Conservation (phyloP, 2,113 vertebrate genomes). For the Rhinogobius similis region DNA sequence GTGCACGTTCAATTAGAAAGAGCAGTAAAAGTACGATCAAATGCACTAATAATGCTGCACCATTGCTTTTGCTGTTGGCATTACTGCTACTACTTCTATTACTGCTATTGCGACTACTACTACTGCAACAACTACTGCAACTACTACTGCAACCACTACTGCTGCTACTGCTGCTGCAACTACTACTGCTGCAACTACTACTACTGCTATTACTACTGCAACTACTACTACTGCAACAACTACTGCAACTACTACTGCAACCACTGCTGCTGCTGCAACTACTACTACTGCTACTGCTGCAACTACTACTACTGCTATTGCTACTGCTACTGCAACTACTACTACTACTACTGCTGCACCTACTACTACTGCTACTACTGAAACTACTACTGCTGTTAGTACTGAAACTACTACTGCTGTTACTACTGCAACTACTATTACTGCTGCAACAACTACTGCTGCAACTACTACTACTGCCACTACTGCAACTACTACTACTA, state of each 20-base stretch:
- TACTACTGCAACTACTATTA: too few relatives aligned
- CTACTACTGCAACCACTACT: not conserved
- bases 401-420: not conserved
- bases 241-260: not conserved
- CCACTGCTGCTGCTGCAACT: not conserved
- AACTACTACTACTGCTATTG: too few relatives aligned
- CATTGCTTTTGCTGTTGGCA: too few relatives aligned
- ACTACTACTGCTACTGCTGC: too few relatives aligned
- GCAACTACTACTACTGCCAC: too few relatives aligned
- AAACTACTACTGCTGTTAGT: too few relatives aligned
- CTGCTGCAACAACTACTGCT: too few relatives aligned
- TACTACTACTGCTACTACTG: too few relatives aligned
- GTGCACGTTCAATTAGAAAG: not conserved
- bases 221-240: not conserved
- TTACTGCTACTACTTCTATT: not conserved
- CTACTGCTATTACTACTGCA: too few relatives aligned
- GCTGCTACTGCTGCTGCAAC: too few relatives aligned
- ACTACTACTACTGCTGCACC: not conserved
- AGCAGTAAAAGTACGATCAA: not conserved
- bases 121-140: not conserved
- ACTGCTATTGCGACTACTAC: not conserved
- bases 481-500: too few relatives aligned
- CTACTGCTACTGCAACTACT: not conserved
- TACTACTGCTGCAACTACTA: too few relatives aligned
- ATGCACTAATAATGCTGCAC: not conserved